phyloP scores from a whole-genome alignment of 2,888 invertebrate species.

The Argyresthia goedartella region DNA sequence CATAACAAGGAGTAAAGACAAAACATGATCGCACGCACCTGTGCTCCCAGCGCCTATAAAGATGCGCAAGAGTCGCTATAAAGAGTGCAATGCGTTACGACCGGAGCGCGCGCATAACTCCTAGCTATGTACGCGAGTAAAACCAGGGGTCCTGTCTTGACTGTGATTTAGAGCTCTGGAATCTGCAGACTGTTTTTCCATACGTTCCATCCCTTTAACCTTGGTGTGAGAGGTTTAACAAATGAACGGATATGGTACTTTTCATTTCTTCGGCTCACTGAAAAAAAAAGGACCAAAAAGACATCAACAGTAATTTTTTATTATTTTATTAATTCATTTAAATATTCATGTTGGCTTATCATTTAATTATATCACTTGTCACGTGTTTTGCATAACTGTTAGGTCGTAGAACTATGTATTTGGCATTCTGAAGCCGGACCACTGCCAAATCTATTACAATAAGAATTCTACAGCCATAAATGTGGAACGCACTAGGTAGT shows the following conservation, averaged over 20 bases:
- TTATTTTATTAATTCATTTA: not conserved
- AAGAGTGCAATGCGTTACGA: constrained; percentile 26
- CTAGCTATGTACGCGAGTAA: not conserved
- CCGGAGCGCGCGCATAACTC: constrained; percentile 17
- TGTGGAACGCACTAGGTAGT: constrained; percentile 17
- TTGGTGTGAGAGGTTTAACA: too few relatives aligned
- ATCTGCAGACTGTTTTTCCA: too few relatives aligned
- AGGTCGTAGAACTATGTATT: constrained; percentile 61
- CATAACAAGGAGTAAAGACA: too few relatives aligned
- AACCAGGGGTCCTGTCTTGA: not conserved
- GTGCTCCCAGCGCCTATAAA: not conserved
- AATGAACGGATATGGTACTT: too few relatives aligned
- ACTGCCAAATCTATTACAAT: constrained; percentile 65
- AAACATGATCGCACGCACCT: too few relatives aligned
- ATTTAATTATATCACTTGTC: not conserved
- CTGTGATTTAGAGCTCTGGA: too few relatives aligned
- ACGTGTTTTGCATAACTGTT: not conserved
- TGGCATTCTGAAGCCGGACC: constrained; percentile 50
- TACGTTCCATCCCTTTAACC: too few relatives aligned
- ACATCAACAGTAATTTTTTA: constrained; percentile 3
- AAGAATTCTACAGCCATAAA: constrained; percentile 43
- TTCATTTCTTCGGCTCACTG: too few relatives aligned
- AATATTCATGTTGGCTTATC: not conserved
- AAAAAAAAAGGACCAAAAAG: not conserved
- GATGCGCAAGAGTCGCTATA: not conserved